Evolutionary conservation across 2,797 vertebrate genomes (phyloP).

Genomic region (Gouania willdenowi): DNA sequence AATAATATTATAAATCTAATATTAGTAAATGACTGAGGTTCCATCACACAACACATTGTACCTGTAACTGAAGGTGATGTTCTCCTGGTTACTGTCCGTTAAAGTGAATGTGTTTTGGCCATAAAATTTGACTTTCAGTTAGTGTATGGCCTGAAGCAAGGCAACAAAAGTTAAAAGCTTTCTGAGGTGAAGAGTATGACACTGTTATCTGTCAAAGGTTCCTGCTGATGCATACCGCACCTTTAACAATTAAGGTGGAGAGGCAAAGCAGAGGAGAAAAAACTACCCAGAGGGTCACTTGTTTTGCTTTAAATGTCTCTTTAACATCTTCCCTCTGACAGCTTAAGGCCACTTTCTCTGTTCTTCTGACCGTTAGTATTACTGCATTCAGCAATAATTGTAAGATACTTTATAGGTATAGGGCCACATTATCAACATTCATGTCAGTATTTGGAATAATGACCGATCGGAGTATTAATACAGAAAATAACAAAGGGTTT

Average conservation of each 20-base stretch:
- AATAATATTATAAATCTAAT: too few species aligned
- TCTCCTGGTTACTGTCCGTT: background rate
- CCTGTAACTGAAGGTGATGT: background rate
- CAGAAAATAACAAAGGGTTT: too few species aligned
- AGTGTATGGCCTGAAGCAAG: slow-evolving; percentile 16
- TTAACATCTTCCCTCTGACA: slow-evolving; percentile 5
- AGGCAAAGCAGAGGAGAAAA: slow-evolving; percentile 30
- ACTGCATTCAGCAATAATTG: too few species aligned
- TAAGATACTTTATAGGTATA: too few species aligned
- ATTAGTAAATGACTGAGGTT: too few species aligned
- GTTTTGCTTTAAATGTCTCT: slow-evolving; percentile 5
- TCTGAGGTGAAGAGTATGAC: slow-evolving; percentile 34
- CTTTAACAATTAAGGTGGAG: slow-evolving; percentile 21
- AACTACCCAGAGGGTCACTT: slow-evolving; percentile 14
- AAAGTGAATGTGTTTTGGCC: background rate
- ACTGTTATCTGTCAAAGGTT: slow-evolving; percentile 50
- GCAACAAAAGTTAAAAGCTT: slow-evolving; percentile 37
- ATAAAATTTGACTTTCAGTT: slow-evolving; percentile 39
- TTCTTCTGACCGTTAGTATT: too few species aligned
- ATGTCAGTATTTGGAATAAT: too few species aligned
- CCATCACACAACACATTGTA: background rate
- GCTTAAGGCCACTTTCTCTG: slow-evolving; percentile 1
- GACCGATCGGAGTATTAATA: too few species aligned
- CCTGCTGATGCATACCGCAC: slow-evolving; percentile 28
- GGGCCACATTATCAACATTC: too few species aligned